Conservation (phyloP, 2,888 invertebrate genomes). For the Cantharis rufa region DNA sequence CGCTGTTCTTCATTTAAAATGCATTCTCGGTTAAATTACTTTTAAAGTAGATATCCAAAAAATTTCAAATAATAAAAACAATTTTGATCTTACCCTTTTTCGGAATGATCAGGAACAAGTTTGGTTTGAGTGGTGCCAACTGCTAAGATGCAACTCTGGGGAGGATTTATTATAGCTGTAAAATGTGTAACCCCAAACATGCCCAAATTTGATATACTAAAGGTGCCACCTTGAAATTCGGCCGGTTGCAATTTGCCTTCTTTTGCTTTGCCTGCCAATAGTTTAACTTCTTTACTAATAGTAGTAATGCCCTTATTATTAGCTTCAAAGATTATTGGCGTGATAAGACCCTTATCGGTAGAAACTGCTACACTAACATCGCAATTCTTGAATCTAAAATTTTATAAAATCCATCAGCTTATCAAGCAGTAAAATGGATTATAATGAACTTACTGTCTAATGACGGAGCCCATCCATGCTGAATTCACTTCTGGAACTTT, state of each 20-base stretch:
- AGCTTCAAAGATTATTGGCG: conserved; percentile 92
- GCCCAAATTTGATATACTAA: conserved; percentile 92
- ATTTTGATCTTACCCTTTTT: conserved; percentile 69
- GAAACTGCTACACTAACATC: conserved; percentile 98
- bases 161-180: conserved; percentile 94
- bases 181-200: conserved; percentile 92
- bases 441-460: conserved; percentile 77
- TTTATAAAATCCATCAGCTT: conserved; percentile 8
- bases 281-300: conserved; percentile 79
- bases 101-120: conserved; percentile 73
- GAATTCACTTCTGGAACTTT: conserved; percentile 94
- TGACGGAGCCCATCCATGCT: conserved; percentile 90
- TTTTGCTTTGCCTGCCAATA: conserved; percentile 82
- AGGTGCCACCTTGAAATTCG: conserved; percentile 96
- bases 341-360: conserved; percentile 92
- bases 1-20: no score
- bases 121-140: conserved; percentile 80
- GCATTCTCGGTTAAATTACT: background rate
- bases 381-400: conserved; percentile 79
- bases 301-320: conserved; percentile 86
- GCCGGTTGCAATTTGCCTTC: conserved; percentile 88
- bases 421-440: background rate
- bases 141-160: conserved; percentile 92
- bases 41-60: conserved; percentile 3
- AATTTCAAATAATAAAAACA: background rate